Base-by-base conservation (phyloP, 2,797 vertebrate species). In the Micrastur ruficollis region DNA sequence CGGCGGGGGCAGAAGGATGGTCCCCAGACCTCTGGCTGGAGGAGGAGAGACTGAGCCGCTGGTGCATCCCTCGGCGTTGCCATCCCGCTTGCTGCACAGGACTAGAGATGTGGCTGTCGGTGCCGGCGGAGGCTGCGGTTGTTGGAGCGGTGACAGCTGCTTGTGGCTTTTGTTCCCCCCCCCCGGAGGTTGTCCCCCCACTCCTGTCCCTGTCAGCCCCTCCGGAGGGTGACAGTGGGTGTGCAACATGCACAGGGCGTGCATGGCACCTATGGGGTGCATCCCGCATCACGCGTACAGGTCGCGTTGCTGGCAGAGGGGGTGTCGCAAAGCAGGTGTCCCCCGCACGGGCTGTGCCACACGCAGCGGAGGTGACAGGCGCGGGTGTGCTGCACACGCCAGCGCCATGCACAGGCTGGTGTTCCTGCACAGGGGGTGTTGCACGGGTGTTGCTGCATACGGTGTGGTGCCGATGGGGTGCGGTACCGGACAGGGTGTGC, bases 171-270 rank as follows among this genome's bases (percentile, higher is more conserved):
- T 80, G 78, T 90, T 26, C n/a, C 12, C 52, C n/a, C 12, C 52
- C 5, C 1, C 6, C 0, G 5, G 2, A 12, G 42, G 56, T 25
- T 65, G 76, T 36, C 36, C 36, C 36, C 36, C 36, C 36, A 8
- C 36, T 36, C 36, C 36, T 36, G 88, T 29, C 9, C 71, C 59
- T 7, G 50, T 40, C 55, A 16, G 36, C 38, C 27, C 10, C 40
- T 12, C 8, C 0, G 2, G n/a, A 36, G 56, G 71, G 52, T 71
- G 90, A 36, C 72, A 3, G 49, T 0, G 61, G 44, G 53, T 5
- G 78, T 22, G 36, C 1, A 0, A 11, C 14, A 0, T 1, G 25
- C 42, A 0, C 6, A 0, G 59, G 25, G 63, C 2, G 0, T 0
- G 36, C 9, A 10, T 27, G 40, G 40, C 14, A 16, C 9, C 44